Evolutionary conservation across 2,888 invertebrate genomes (phyloP), one percentile per base, ranked within the genome.

Genomic region (Scrobipalpa atriplicella): DNA sequence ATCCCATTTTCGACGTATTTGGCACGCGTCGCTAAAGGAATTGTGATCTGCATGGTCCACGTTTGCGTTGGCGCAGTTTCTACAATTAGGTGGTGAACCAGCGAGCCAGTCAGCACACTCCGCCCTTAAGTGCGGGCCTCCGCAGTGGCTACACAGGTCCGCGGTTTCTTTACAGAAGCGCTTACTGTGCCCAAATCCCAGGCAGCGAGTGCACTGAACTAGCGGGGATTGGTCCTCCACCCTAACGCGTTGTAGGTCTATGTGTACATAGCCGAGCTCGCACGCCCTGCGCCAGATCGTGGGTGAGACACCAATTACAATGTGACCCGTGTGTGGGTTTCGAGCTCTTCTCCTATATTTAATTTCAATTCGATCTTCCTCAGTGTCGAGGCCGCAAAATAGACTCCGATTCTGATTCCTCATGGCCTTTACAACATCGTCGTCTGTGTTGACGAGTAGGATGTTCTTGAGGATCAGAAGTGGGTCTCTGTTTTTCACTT

Each of bases 21-120:
- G 60, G 58, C 72, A 72, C 0, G 65, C 65, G 0, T 11, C 0
- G 62, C 68, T 67, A 19, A 70, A 71, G 2, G 72, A 68, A 41
- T 68, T 68, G 52, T 71, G 71, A 7, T 54, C 62, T 0, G 8
- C 29, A 0, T 60, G 13, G 0, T 51, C 66, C 1, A 58, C n/a
- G 6, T 65, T 64, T 11, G 66, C 61, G 2, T 11, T 13, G 0
- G 0, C 9, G 52, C 73, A 73, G 58, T 72, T 72, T 8, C 29
- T 16, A 29, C 72, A 72, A 0, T 2, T 6, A 0, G 71, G 70
- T 0, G 21, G 0, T 1, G 10, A 47, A 0, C 65, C 66, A 0
- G 47, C 3, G 0, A n/a, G 8, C 36, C 62, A 41, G 1, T 47
- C n/a, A 0, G 43, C 1, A 11, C 47, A 43, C 0, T 62, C 43